Evolutionary conservation across 2,797 vertebrate genomes (phyloP), one percentile per base, ranked within the genome.

Genomic region (Taeniopygia guttata): DNA sequence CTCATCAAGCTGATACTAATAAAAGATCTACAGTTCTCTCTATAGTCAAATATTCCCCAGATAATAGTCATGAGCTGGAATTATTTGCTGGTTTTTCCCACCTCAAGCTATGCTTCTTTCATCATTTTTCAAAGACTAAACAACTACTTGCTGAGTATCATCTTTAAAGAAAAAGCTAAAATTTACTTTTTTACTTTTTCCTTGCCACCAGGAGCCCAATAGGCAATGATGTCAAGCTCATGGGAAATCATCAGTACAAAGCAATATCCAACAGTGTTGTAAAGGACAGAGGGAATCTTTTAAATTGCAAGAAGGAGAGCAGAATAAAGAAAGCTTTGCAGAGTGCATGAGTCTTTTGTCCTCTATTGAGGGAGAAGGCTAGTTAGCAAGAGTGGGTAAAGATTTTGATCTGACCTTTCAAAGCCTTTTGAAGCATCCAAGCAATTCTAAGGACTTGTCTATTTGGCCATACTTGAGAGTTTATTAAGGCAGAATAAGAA

Each of bases 1-100:
- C 22, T 90, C 32, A 87, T 89, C 60, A 91, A 73, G 74, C 34
- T 76, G 73, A 82, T 89, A 21, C 73, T 93, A 85, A 87, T 74
- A 91, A 91, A 84, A 95, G 92, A 59, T 55, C 52, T 64, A 52
- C 70, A 63, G 26, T 74, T 89, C 69, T 52, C 13, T 64, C 79
- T 89, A 6, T 16, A 91, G 49, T 73, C 42, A 88, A 74, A 72
- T 83, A 89, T 73, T 84, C 67, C 51, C 46, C 83, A 86, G 51
- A 89, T 68, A 74, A 88, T 8, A 91, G 59, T 22, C 0, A 0
- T 56, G 45, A 77, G 73, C 40, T 90, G 73, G 38, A 91, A 30
- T 68, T 84, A 77, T 58, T 77, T 89, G 54, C 73, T 81, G 34
- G 3, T 43, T 93, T 90, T 94, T 43, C 34, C 56, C 60, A 49